Percentiles rank a stretch among this genome's conserved stretches.
These are phyloP conservation scores for human DNA, from an alignment of 2,113 vertebrate genomes.

Conservation along the genomic window DNA sequence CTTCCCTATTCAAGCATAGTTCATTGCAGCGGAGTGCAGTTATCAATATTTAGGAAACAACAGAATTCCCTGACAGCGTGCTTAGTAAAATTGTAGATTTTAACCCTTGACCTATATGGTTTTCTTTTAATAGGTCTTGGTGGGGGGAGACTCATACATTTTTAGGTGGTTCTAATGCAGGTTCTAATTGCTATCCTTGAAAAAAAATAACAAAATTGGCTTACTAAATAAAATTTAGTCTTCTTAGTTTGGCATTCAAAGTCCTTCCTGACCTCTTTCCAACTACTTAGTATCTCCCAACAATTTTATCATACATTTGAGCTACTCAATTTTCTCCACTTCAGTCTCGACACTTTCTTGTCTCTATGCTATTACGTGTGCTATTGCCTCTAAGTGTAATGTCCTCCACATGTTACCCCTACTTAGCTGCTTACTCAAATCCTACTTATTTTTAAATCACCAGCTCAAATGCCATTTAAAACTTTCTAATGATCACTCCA, in stretches of 20 bases:
- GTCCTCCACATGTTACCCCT: neutral
- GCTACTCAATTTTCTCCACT: neutral
- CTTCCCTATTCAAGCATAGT: neutral
- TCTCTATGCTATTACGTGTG: neutral
- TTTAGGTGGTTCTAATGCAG: neutral
- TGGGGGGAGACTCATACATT: neutral
- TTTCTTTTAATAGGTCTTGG: neutral
- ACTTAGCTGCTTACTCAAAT: neutral
- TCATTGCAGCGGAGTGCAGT: neutral
- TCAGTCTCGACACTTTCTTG: neutral
- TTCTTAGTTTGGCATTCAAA: neutral
- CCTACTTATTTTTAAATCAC: neutral
- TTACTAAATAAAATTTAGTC: neutral
- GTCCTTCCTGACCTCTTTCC: no score
- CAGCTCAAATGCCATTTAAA: neutral
- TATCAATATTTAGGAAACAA: neutral
- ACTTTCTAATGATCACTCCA: neutral
- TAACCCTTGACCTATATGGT: neutral
- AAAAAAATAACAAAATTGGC: neutral
- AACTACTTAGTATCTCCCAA: neutral
- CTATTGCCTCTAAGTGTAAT: neutral
- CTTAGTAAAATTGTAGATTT: neutral
- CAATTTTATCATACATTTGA: neutral
- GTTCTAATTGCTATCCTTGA: neutral
- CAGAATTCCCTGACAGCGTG: neutral